phyloP scores from a whole-genome alignment of 2,113 vertebrate species.

The Semnopithecus entellus region DNA sequence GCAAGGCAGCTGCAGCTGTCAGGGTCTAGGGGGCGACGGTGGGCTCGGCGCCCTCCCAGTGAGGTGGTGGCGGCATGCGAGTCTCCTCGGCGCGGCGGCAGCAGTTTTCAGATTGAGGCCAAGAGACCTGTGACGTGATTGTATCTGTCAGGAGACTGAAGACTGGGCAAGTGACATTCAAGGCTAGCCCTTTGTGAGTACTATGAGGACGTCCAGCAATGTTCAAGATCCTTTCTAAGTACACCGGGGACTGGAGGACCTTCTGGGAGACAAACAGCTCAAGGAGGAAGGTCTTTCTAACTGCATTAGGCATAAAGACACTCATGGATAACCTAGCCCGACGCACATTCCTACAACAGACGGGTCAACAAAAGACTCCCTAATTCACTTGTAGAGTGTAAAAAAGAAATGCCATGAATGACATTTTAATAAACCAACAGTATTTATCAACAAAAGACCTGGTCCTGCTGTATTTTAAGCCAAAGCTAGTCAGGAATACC shows the following conservation, averaged over 20 bases:
- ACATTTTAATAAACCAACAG: conserved; percentile 73
- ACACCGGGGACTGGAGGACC: not conserved
- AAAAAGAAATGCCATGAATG: conserved; percentile 68
- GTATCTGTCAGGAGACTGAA: conserved; percentile 68
- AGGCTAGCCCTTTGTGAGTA: conserved; percentile 84
- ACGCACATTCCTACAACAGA: conserved; percentile 23
- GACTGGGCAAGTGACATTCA: conserved; percentile 76
- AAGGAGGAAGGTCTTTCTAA: conserved; percentile 60
- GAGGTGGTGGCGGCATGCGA: conserved; percentile 81
- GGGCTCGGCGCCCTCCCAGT: conserved; percentile 54
- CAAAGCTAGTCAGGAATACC: conserved; percentile 24
- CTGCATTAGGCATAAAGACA: conserved; percentile 58
- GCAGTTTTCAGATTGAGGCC: conserved; percentile 68
- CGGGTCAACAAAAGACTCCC: conserved; percentile 71
- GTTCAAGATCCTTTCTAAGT: conserved; percentile 59
- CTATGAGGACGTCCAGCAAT: conserved; percentile 69
- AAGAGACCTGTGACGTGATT: conserved; percentile 72
- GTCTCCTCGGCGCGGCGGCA: conserved; percentile 61
- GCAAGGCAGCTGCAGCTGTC: conserved; percentile 80
- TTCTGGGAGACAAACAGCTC: not conserved
- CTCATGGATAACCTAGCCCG: conserved; percentile 75
- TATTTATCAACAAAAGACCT: conserved; percentile 83
- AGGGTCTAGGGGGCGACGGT: conserved; percentile 44
- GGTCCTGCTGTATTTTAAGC: conserved; percentile 74
- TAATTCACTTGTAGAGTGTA: not conserved